phyloP scores from a whole-genome alignment of 2,113 vertebrate genomes.

The Toxotes jaculatrix region DNA sequence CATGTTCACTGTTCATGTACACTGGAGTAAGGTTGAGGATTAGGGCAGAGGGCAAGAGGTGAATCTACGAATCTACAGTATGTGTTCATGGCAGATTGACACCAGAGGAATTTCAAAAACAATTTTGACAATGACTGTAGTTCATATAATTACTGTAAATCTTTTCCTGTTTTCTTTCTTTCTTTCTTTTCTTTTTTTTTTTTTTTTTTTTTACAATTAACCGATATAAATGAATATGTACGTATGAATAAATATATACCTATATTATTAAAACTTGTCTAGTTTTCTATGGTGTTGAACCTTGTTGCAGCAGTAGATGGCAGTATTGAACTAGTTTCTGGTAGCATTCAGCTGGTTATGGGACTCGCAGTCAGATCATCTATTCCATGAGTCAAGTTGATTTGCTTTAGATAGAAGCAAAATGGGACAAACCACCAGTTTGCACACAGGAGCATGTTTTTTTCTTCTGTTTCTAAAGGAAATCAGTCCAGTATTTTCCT shows the following conservation, averaged over 20 bases:
- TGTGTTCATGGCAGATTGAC: constrained; percentile 58
- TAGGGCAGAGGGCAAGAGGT: constrained; percentile 24
- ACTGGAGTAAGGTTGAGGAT: constrained; percentile 61
- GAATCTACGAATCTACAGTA: constrained; percentile 53
- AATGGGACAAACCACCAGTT: not conserved
- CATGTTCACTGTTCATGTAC: constrained; percentile 54
- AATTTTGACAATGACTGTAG: constrained; percentile 84
- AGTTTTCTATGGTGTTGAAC: constrained; percentile 31
- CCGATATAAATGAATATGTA: constrained; percentile 85
- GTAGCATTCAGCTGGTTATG: not conserved
- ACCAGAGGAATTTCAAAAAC: constrained; percentile 68
- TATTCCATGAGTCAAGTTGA: not conserved
- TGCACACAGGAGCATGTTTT: not conserved
- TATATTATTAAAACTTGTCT: constrained; percentile 86
- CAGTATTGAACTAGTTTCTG: constrained; percentile 34
- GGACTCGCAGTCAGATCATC: not conserved
- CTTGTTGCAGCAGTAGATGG: constrained; percentile 60
- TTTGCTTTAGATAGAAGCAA: not conserved
- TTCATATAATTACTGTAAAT: constrained; percentile 83
- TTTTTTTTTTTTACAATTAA: constrained; percentile 84
- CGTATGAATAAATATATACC: constrained; percentile 89
- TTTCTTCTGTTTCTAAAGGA: not conserved
- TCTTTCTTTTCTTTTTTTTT: constrained; percentile 43
- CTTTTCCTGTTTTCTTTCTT: constrained; percentile 55
- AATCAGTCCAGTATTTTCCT: not conserved